These are phyloP conservation scores for Oreochromis tanganicae DNA, from an alignment of 2,113 vertebrate genomes.

Conservation along the genomic window DNA sequence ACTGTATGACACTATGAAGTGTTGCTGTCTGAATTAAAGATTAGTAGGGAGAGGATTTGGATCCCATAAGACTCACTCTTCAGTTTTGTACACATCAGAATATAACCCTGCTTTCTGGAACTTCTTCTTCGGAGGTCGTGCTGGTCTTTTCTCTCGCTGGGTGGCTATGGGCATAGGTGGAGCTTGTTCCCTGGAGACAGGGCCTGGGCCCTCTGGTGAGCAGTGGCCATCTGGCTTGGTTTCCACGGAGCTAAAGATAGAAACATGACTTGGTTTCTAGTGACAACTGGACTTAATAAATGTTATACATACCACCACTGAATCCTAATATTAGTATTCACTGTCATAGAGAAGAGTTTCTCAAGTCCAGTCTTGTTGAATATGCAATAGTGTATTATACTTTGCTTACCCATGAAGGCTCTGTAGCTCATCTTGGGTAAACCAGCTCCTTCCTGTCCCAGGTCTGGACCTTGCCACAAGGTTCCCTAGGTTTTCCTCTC, in stretches of 20 bases:
- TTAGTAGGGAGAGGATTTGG: background rate
- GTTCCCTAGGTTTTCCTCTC: conserved; percentile 70
- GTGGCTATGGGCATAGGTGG: conserved; percentile 50
- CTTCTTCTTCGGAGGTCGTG: conserved; percentile 77
- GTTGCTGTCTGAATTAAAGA: background rate
- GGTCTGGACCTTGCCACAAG: conserved; percentile 68
- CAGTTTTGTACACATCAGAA: conserved; percentile 77
- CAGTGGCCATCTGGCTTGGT: conserved; percentile 69
- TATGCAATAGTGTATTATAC: background rate
- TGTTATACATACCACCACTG: background rate
- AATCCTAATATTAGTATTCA: background rate
- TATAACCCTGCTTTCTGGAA: conserved; percentile 79
- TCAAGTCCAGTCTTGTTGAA: background rate
- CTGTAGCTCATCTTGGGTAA: conserved; percentile 66
- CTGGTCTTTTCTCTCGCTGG: conserved; percentile 73
- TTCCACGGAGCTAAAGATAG: conserved; percentile 67
- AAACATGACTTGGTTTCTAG: conserved; percentile 29
- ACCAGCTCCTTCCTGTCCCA: conserved; percentile 58
- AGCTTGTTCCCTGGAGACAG: conserved; percentile 57
- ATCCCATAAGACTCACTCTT: conserved; percentile 60
- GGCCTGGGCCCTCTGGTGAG: conserved; percentile 49
- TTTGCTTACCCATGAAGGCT: conserved; percentile 64
- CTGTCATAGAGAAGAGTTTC: background rate
- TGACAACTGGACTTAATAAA: conserved; percentile 5
- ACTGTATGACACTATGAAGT: background rate